Evolutionary conservation across 2,113 vertebrate genomes (phyloP), one percentile per base, ranked within the genome.

Genomic region (Cyprinodon brontotheroides): DNA sequence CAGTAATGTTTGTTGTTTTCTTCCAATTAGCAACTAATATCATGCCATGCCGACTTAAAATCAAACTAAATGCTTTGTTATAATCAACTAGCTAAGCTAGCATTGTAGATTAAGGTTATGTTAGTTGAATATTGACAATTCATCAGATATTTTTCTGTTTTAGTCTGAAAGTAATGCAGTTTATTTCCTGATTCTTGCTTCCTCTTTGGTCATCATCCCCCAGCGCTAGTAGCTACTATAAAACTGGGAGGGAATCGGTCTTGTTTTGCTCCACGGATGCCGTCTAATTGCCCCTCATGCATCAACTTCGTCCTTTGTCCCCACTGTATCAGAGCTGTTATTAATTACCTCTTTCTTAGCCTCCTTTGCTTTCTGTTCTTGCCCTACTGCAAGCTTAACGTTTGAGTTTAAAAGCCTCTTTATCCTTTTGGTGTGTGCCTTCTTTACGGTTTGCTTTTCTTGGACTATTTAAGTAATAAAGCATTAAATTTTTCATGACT

Each of bases 291-390:
- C 41, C 75, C 50, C 86, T 82, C 83, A 69, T 88, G 77, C 75
- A 88, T 90, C 87, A 87, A 76, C 75, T 77, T 86, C 76, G 75
- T 79, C 67, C 72, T 77, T 68, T 79, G 61, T 83, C 68, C 82
- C 48, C 65, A 60, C 66, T 65, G 65, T 75, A 75, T 69, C 62
- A 66, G 41, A 8, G 43, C 77, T 68, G 83, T 87, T 81, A 82
- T 86, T 85, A 78, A 75, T 60, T 57, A 57, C 50, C 22, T 45
- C 50, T 77, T 73, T 74, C 69, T 70, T 48, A 4, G 65, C 69
- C 5, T 73, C 60, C 48, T 41, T 36, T 62, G 29, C 65, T 72
- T 45, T 71, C 10, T 61, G 17, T 4, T 50, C 66, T 43, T n/a
- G 57, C 72, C n/a, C 10, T 17, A 11, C 41, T 22, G 57, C 29